phyloP scores from a whole-genome alignment of 2,797 vertebrate species.

The Jordanella pulchra region DNA sequence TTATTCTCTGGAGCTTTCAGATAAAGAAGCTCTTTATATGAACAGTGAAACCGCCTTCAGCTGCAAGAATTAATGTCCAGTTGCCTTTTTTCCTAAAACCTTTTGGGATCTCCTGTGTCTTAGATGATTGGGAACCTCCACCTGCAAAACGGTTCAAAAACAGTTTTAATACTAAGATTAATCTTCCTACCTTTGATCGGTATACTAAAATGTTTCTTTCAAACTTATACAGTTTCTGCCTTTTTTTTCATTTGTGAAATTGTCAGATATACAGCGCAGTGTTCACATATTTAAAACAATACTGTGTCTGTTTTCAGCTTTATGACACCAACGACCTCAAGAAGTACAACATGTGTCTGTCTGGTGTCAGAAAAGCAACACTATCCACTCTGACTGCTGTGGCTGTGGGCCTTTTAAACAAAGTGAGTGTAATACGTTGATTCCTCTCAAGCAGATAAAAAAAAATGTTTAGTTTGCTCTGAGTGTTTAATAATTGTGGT shows the following conservation, averaged over 20 bases:
- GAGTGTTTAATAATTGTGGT: not conserved
- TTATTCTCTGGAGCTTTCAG: no score
- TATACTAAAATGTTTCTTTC: not conserved
- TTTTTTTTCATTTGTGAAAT: not conserved
- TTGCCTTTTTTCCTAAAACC: no score
- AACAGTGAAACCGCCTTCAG: no score
- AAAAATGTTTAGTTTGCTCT: not conserved
- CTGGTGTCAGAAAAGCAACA: conserved; percentile 77
- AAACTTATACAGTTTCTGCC: not conserved
- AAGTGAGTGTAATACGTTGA: conserved; percentile 51
- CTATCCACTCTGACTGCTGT: conserved; percentile 72
- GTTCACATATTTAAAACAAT: not conserved
- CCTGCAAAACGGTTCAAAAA: no score
- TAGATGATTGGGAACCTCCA: no score
- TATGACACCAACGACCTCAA: conserved; percentile 68
- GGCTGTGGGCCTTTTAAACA: conserved; percentile 71
- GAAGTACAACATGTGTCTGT: conserved; percentile 77
- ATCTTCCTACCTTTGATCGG: not conserved
- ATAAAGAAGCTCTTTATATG: no score
- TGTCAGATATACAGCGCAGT: not conserved
- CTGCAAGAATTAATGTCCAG: no score
- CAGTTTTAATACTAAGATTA: not conserved
- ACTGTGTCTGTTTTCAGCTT: conserved; percentile 70
- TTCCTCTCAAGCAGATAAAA: not conserved
- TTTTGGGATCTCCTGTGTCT: no score